Conservation (phyloP, 1,140 invertebrate genomes). For the Kradibia gibbosae region DNA sequence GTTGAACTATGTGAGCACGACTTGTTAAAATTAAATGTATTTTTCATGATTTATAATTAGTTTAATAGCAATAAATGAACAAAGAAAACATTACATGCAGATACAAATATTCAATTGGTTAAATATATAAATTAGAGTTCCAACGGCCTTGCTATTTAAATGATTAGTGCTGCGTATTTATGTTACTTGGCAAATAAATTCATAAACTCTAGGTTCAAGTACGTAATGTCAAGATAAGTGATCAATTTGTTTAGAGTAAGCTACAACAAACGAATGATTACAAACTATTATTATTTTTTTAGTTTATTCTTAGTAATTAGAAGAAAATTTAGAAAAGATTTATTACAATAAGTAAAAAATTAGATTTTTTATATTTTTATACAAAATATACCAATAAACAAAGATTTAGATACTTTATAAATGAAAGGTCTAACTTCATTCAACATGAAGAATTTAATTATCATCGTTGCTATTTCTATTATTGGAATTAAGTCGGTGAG, state of each 20-base stretch:
- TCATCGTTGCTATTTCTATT: not conserved
- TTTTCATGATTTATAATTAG: not conserved
- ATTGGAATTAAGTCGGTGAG: not conserved
- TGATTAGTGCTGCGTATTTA: not conserved
- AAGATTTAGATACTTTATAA: not conserved
- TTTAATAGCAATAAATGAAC: not conserved
- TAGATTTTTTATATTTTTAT: not conserved
- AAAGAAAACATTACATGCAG: not conserved
- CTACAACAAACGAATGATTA: not conserved
- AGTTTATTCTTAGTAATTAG: no score
- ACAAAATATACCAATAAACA: not conserved
- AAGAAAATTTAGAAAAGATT: no score
- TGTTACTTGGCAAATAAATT: not conserved
- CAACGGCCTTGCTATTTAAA: not conserved
- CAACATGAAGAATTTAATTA: conserved; percentile 2
- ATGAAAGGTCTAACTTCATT: not conserved
- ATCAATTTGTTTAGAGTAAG: not conserved
- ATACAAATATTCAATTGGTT: not conserved
- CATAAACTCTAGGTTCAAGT: not conserved
- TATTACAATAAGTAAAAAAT: not conserved
- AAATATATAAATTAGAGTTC: not conserved
- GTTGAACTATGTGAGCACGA: not conserved
- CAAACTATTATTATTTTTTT: no score
- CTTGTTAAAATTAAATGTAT: not conserved
- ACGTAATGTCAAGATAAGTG: not conserved